Conservation (phyloP, 2,888 invertebrate genomes). For the Ectemnius lituratus region DNA sequence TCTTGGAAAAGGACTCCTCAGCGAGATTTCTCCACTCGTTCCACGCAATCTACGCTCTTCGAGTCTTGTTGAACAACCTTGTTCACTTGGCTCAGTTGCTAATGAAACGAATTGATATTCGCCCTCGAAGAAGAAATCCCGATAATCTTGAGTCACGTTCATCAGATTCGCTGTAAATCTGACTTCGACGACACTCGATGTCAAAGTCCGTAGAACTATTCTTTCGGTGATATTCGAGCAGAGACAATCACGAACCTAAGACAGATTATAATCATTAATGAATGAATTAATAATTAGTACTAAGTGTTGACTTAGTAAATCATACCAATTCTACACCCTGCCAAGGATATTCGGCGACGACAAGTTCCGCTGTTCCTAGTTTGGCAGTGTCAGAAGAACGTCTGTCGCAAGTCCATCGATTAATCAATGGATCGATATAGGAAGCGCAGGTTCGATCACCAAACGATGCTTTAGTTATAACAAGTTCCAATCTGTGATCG, state of each 20-base stretch:
- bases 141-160: conserved; percentile 90
- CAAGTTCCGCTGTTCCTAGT: conserved; percentile 64
- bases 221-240: conserved; percentile 85
- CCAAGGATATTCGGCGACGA: conserved; percentile 73
- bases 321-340: conserved; percentile 80
- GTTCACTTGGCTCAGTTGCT: conserved; percentile 74
- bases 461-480: conserved; percentile 84
- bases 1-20: conserved; percentile 81
- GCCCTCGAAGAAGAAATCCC: conserved; percentile 88
- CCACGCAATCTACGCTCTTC: conserved; percentile 84
- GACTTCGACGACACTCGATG: conserved; percentile 85
- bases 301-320: conserved; percentile 62
- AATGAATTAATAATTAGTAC: not conserved
- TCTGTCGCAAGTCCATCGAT: conserved; percentile 85
- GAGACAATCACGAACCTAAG: conserved; percentile 86
- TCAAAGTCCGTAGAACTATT: conserved; percentile 83
- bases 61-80: conserved; percentile 83
- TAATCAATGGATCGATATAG: conserved; percentile 82
- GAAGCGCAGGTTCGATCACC: conserved; percentile 85
- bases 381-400: conserved; percentile 44
- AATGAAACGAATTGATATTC: conserved; percentile 82
- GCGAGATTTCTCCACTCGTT: conserved; percentile 86
- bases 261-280: not conserved
- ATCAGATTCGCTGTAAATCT: conserved; percentile 87
- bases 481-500: conserved; percentile 85